Evolutionary conservation across 2,888 invertebrate species (phyloP).

Genomic region (Caenorhabditis angaria): DNA sequence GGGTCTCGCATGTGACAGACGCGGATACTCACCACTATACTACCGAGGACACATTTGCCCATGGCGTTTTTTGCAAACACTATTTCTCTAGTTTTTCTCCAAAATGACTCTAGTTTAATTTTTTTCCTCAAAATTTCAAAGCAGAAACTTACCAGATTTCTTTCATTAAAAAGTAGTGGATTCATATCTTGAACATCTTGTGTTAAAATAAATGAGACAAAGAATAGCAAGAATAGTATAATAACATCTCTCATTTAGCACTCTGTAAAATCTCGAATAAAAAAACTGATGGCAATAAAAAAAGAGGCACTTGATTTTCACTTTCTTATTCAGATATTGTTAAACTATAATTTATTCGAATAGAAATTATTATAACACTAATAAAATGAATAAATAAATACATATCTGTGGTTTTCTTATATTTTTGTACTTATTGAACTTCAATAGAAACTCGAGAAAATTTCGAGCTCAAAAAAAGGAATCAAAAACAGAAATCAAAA

Average conservation of each 20-base stretch:
- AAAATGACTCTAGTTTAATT: too few species aligned
- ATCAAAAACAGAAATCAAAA: too few species aligned
- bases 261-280: neutral
- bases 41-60: constrained; percentile 60
- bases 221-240: neutral
- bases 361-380: too few species aligned
- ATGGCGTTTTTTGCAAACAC: too few species aligned
- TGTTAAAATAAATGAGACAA: neutral
- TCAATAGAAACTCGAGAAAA: too few species aligned
- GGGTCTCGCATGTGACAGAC: constrained; percentile 71
- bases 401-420: too few species aligned
- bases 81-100: too few species aligned
- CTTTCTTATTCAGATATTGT: neutral
- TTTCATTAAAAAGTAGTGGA: constrained; percentile 30
- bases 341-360: too few species aligned
- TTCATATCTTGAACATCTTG: constrained; percentile 24
- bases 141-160: constrained; percentile 16
- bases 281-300: neutral
- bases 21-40: constrained; percentile 70
- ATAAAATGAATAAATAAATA: too few species aligned
- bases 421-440: too few species aligned
- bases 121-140: too few species aligned
- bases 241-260: neutral
- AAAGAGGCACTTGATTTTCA: neutral
- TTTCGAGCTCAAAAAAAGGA: too few species aligned